These are phyloP conservation scores for Malacoctenus gilli DNA, from an alignment of 2,797 vertebrate genomes.

Conservation along the genomic window DNA sequence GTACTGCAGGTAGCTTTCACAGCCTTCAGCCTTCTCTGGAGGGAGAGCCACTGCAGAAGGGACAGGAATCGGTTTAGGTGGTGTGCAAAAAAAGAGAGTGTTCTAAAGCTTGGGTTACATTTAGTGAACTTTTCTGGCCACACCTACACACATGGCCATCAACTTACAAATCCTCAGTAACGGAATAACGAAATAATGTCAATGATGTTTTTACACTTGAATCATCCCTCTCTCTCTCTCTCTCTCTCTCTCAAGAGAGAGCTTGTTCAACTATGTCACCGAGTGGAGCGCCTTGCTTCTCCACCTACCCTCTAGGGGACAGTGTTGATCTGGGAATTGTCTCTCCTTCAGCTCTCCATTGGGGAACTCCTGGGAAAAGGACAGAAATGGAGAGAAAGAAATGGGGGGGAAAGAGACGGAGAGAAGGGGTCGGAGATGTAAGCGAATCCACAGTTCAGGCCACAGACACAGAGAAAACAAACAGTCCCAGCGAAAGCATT, in stretches of 20 bases:
- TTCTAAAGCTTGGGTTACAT: too few relatives aligned
- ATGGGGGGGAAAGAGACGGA: conserved; percentile 1
- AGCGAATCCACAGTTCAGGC: conserved; percentile 78
- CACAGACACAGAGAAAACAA: conserved; percentile 81
- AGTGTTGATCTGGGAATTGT: conserved; percentile 78
- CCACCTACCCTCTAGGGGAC: conserved; percentile 83
- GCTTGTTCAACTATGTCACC: too few relatives aligned
- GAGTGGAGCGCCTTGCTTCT: conserved; percentile 39
- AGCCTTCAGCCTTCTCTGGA: conserved; percentile 82
- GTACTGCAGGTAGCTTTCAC: conserved; percentile 77
- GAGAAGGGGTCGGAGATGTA: conserved; percentile 62
- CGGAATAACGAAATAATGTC: too few relatives aligned
- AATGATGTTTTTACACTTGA: too few relatives aligned
- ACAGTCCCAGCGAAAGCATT: conserved; percentile 79
- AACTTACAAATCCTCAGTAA: too few relatives aligned
- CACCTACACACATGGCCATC: too few relatives aligned
- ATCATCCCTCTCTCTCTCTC: too few relatives aligned
- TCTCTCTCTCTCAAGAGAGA: too few relatives aligned
- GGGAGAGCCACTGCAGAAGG: conserved; percentile 79
- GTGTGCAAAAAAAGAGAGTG: too few relatives aligned
- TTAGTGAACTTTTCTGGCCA: too few relatives aligned
- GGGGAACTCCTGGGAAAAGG: conserved; percentile 72
- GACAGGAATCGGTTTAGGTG: too few relatives aligned
- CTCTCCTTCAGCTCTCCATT: conserved; percentile 74
- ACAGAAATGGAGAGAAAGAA: conserved; percentile 33